phyloP scores from a whole-genome alignment of 2,888 invertebrate species.

The Polylopha cassiicola region DNA sequence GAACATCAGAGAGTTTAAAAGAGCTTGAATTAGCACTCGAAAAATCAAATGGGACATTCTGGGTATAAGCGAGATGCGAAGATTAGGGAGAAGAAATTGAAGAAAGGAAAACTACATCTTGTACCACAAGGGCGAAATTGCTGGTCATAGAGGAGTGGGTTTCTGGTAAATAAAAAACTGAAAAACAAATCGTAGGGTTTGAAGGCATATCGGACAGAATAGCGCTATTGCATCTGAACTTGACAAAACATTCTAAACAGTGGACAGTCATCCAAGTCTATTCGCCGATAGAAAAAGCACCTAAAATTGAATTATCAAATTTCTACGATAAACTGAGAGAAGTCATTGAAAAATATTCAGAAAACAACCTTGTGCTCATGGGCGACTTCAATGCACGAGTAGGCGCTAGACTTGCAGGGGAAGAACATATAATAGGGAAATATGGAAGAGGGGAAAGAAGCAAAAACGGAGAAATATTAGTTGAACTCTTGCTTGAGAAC shows the following conservation, averaged over 20 bases:
- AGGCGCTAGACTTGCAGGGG: not conserved
- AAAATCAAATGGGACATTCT: slow-evolving; percentile 2
- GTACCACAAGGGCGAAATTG: not conserved
- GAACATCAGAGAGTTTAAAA: slow-evolving; percentile 7
- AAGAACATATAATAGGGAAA: not conserved
- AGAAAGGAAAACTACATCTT: not conserved
- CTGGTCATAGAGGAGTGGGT: not conserved
- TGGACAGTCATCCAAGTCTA: too few species aligned
- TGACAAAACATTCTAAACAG: not conserved
- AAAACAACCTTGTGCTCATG: not conserved
- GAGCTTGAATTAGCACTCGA: slow-evolving; percentile 4
- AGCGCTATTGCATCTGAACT: not conserved
- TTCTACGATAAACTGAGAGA: not conserved
- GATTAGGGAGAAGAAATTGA: not conserved
- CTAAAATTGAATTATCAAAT: not conserved
- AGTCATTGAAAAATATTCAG: not conserved
- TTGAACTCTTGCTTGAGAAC: not conserved
- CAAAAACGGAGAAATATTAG: slow-evolving; percentile 1
- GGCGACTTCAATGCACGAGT: not conserved
- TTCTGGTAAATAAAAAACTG: not conserved
- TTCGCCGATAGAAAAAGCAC: not conserved
- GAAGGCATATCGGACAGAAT: not conserved
- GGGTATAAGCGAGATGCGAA: not conserved
- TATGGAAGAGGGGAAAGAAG: slow-evolving; percentile 1
- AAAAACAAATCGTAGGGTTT: not conserved